Conservation (phyloP, 2,113 vertebrate genomes). For the Tympanuchus pallidicinctus region DNA sequence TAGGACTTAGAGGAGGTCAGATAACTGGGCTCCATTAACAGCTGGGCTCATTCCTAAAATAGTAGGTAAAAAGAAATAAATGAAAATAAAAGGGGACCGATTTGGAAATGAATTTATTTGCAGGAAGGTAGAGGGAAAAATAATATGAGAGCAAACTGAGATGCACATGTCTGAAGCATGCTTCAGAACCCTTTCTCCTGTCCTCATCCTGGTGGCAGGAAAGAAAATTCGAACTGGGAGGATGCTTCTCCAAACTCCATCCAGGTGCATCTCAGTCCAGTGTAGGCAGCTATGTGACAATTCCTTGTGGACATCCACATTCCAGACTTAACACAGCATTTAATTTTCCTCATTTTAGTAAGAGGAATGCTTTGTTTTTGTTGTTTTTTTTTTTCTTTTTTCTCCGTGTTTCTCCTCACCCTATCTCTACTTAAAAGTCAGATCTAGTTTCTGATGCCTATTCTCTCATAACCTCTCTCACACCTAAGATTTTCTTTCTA, state of each 20-base stretch:
- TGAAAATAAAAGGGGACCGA: not conserved
- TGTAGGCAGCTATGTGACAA: not conserved
- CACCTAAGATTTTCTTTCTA: not conserved
- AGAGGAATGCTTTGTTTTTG: not conserved
- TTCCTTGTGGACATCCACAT: not conserved
- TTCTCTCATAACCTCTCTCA: not conserved
- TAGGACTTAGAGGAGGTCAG: not conserved
- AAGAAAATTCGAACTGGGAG: not conserved
- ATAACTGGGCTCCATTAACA: not conserved
- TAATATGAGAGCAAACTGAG: rapidly evolving
- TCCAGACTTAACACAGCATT: not conserved
- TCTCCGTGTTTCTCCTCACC: not conserved
- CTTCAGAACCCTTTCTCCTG: not conserved
- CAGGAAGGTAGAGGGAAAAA: not conserved
- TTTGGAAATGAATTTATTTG: conserved; percentile 8
- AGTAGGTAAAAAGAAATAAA: not conserved
- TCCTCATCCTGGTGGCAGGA: not conserved
- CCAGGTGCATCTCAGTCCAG: not conserved
- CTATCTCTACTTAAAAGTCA: not conserved
- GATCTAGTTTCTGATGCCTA: not conserved
- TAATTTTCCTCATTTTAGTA: not conserved
- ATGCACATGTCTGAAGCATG: not conserved
- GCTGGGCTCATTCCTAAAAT: not conserved
- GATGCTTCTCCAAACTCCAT: not conserved
- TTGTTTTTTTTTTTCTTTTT: too few relatives aligned